Percentiles rank a stretch among this genome's conserved stretches.
Evolutionary conservation across 1,140 invertebrate species (phyloP).

Genomic region (Zaprionus camerounensis): DNA sequence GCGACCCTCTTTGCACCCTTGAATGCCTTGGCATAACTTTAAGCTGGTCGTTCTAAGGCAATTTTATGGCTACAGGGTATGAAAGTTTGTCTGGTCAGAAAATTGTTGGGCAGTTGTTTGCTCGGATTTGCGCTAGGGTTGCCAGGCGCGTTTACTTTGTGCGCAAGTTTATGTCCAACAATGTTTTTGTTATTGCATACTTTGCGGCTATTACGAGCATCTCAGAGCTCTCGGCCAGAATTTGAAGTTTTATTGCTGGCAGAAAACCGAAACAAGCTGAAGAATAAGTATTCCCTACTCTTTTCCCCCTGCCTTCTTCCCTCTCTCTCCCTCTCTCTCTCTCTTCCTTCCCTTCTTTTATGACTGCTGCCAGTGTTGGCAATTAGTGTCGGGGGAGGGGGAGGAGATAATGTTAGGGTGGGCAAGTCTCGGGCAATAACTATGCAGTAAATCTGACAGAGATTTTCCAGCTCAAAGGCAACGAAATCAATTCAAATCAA

Average conservation of each 20-base stretch:
- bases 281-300: conserved; percentile 12
- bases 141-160: conserved; percentile 43
- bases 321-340: not conserved
- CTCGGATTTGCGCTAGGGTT: conserved; percentile 39
- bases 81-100: conserved; percentile 42
- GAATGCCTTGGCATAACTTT: not conserved
- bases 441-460: conserved; percentile 39
- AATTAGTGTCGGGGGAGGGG: conserved; percentile 12
- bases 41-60: not conserved
- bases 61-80: conserved; percentile 11
- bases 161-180: conserved; percentile 35
- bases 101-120: conserved; percentile 43
- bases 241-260: conserved; percentile 66
- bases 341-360: not conserved
- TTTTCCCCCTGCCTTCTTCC: not conserved
- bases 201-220: conserved; percentile 69
- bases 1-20: not conserved
- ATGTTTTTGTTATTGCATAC: conserved; percentile 63
- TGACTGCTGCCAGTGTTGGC: conserved; percentile 32
- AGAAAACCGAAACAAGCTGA: conserved; percentile 21
- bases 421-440: conserved; percentile 1
- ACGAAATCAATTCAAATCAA: conserved; percentile 66
- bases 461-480: conserved; percentile 60
- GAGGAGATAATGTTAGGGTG: not conserved
- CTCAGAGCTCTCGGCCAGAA: conserved; percentile 46